A percentile compares a stretch with the other conserved stretches of the same genome.
Evolutionary conservation across 64 coral and sea anemone species (phyloP).

Genomic region (Trachythela sp.): DNA sequence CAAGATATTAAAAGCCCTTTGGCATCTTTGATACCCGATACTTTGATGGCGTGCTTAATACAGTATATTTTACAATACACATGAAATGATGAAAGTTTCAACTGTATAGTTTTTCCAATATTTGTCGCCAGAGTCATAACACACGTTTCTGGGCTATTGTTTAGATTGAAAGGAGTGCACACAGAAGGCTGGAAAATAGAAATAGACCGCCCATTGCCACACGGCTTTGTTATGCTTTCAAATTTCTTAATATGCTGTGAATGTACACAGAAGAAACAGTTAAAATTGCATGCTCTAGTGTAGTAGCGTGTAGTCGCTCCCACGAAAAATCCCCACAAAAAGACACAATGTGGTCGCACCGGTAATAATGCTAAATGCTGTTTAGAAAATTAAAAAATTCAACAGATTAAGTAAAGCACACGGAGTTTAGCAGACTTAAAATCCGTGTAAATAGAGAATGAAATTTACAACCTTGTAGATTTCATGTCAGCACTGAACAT

Average conservation of each 20-base stretch:
- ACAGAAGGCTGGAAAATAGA: background rate
- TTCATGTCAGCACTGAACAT: background rate
- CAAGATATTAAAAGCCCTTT: background rate
- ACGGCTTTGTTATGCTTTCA: background rate
- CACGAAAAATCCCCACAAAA: background rate
- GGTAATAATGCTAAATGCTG: background rate
- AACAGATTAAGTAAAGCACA: background rate
- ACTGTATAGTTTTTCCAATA: too few species aligned
- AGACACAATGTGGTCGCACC: background rate
- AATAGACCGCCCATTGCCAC: background rate
- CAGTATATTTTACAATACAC: background rate
- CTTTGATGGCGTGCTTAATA: background rate
- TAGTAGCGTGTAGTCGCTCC: background rate
- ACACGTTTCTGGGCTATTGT: conserved; percentile 2
- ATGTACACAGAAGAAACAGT: background rate
- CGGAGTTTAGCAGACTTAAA: background rate
- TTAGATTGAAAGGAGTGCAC: background rate
- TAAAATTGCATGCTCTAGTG: background rate
- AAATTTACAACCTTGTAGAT: background rate
- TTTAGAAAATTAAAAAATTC: conserved; percentile 9
- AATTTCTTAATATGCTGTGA: background rate
- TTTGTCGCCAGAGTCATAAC: background rate
- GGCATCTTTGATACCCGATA: background rate
- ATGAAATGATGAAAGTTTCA: background rate
- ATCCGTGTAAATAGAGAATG: background rate